Evolutionary conservation across 1,140 invertebrate species (phyloP), one percentile per base, ranked within the genome.

Genomic region (Battus philenor): DNA sequence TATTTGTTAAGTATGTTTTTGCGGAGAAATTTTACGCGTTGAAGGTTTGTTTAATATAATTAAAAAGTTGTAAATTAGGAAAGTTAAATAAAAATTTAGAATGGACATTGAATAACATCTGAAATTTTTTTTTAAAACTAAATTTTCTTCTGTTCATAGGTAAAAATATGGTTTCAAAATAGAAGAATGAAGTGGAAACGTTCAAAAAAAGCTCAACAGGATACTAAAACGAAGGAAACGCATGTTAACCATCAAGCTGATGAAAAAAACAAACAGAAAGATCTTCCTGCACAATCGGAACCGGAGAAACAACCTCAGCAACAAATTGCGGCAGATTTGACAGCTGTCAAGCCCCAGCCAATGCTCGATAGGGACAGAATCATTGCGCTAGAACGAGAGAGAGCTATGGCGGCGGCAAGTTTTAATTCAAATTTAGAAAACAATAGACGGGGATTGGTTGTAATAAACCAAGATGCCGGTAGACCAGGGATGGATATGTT

Each of bases 81-180:
- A n/a, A n/a, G n/a, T n/a, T n/a, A n/a, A n/a, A n/a, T n/a, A n/a
- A n/a, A n/a, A n/a, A n/a, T n/a, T n/a, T n/a, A n/a, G n/a, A n/a
- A n/a, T n/a, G n/a, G n/a, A n/a, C n/a, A n/a, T n/a, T n/a, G n/a
- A n/a, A n/a, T n/a, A n/a, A n/a, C n/a, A n/a, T n/a, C n/a, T n/a
- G n/a, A n/a, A n/a, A n/a, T n/a, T n/a, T n/a, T n/a, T n/a, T n/a
- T n/a, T n/a, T n/a, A n/a, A n/a, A n/a, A n/a, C n/a, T n/a, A n/a
- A n/a, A n/a, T n/a, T n/a, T n/a, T n/a, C n/a, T n/a, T 61, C 70
- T 58, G 47, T 66, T 75, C 63, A 11, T 87, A 96, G 95, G 95
- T 97, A 29, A 97, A 97, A 88, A 97, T 97, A 53, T 97, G 96
- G 96, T 97, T 97, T 79, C 96, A 97, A 90, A 97, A 97, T 80